phyloP scores from a whole-genome alignment of 2,113 vertebrate genomes.

The Platichthys flesus region DNA sequence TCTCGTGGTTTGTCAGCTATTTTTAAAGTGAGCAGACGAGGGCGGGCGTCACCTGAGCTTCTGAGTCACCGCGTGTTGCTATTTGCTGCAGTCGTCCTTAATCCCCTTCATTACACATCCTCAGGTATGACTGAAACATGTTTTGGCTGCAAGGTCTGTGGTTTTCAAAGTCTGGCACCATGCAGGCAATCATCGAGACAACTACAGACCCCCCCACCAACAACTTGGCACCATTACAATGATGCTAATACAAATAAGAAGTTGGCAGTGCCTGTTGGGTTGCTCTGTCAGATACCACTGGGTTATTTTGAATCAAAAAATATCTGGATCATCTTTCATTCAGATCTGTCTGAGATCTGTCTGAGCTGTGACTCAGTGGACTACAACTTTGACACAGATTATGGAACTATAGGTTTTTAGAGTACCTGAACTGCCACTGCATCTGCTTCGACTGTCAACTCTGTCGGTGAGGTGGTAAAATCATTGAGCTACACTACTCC shows the following conservation, averaged over 20 bases:
- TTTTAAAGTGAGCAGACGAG: constrained; percentile 9
- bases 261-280: background rate
- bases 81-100: constrained; percentile 7
- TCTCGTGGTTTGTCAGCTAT: constrained; percentile 4
- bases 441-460: too few species aligned
- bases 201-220: background rate
- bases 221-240: background rate
- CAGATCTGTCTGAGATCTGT: too few species aligned
- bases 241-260: background rate
- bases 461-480: too few species aligned
- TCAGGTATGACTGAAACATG: constrained; percentile 22
- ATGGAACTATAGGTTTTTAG: background rate
- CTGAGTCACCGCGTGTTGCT: constrained; percentile 30
- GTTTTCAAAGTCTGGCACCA: background rate
- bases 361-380: too few species aligned
- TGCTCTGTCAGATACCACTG: too few species aligned
- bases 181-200: background rate
- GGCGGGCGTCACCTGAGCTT: constrained; percentile 12
- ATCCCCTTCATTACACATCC: constrained; percentile 16
- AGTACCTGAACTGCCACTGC: too few species aligned
- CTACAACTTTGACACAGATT: background rate
- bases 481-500: too few species aligned
- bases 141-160: constrained; percentile 8
- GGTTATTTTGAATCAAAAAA: too few species aligned
- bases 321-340: too few species aligned